phyloP scores from a whole-genome alignment of 1,140 invertebrate genomes.

The Diabrotica virgifera region DNA sequence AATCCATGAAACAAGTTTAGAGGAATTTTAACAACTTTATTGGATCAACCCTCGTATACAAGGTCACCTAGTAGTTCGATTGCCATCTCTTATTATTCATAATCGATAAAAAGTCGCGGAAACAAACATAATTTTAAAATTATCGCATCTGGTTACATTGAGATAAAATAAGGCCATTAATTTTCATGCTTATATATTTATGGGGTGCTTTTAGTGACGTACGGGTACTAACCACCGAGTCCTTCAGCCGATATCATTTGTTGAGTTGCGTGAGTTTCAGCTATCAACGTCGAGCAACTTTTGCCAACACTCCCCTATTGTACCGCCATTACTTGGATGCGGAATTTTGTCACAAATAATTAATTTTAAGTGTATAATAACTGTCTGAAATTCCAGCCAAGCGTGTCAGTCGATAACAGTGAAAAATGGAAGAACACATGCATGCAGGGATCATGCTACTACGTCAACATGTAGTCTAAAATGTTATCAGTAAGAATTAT shows the following conservation, averaged over 20 bases:
- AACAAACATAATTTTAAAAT: conserved; percentile 10
- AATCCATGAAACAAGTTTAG: no score
- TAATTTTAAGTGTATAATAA: conserved; percentile 17
- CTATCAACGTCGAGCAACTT: conserved; percentile 14
- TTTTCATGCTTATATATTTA: conserved; percentile 17
- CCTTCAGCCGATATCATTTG: conserved; percentile 15
- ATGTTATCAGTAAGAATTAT: no score
- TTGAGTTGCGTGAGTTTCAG: conserved; percentile 16
- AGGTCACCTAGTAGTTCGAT: no score
- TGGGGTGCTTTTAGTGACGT: conserved; percentile 16
- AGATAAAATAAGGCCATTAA: conserved; percentile 20
- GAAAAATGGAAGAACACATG: conserved; percentile 14
- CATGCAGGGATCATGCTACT: neutral
- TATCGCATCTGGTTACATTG: conserved; percentile 5
- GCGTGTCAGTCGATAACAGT: conserved; percentile 18
- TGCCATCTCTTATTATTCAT: no score
- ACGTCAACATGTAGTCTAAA: no score
- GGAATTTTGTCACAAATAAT: conserved; percentile 21
- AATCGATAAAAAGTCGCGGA: no score
- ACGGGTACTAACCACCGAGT: conserved; percentile 15
- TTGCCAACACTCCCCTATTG: conserved; percentile 10
- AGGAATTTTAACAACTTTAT: no score
- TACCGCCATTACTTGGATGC: conserved; percentile 7
- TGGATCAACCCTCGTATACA: no score
- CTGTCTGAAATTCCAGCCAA: conserved; percentile 17